Evolutionary conservation across 2,113 vertebrate species (phyloP).

Genomic region (Serinus canaria): DNA sequence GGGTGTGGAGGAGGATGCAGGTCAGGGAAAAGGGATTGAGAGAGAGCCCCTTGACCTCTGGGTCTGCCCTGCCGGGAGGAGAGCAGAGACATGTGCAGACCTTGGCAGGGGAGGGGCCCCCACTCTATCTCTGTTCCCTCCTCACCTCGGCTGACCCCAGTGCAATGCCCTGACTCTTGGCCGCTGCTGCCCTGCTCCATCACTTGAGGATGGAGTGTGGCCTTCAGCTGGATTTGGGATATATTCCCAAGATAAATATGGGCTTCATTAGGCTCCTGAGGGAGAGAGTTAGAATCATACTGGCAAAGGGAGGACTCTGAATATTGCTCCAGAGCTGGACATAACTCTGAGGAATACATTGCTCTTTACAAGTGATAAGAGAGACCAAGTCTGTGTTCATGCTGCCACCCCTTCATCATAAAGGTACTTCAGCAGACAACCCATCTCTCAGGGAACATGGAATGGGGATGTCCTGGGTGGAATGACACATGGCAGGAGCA

Average conservation of each 20-base stretch:
- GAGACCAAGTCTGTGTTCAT: neutral
- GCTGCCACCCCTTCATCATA: neutral
- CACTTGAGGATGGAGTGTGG: neutral
- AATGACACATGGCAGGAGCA: neutral
- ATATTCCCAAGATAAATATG: neutral
- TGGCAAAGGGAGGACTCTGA: neutral
- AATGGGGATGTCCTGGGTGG: neutral
- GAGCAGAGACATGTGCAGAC: accelerated
- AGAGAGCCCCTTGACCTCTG: neutral
- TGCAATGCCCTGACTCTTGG: accelerated
- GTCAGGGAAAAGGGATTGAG: neutral
- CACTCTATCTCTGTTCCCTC: neutral
- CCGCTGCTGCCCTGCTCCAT: accelerated
- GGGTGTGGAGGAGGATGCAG: neutral
- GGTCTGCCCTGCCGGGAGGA: neutral
- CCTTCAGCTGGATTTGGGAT: neutral
- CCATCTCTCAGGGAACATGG: neutral
- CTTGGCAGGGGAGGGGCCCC: neutral
- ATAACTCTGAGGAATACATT: neutral
- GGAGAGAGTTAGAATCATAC: neutral
- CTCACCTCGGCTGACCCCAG: neutral
- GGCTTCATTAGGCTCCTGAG: neutral
- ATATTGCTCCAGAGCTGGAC: neutral
- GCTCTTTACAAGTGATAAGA: neutral
- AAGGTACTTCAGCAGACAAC: neutral